Conservation (phyloP, 2,888 invertebrate genomes). For the Tricholauxania praeusta region DNA sequence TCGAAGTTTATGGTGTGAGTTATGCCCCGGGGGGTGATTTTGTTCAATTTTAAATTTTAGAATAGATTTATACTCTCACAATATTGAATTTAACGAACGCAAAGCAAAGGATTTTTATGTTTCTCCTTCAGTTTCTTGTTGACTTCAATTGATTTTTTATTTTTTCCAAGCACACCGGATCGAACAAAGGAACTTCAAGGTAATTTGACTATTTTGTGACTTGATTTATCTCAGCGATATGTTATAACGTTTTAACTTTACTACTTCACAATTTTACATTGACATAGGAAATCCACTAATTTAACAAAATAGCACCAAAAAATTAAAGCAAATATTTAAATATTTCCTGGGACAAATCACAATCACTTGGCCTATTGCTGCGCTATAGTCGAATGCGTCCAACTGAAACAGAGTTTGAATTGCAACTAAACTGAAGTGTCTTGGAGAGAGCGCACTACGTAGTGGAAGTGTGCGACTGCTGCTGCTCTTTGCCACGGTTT, state of each 20-base stretch:
- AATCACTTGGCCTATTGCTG: neutral
- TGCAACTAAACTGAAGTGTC: constrained; percentile 46
- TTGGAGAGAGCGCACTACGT: neutral
- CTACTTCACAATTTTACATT: too few species aligned
- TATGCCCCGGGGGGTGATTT: too few species aligned
- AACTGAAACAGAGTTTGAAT: constrained; percentile 39
- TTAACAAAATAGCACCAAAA: constrained; percentile 4
- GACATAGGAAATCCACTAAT: neutral
- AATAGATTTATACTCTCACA: too few species aligned
- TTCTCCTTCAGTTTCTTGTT: neutral
- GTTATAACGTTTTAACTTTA: too few species aligned
- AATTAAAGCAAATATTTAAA: constrained; percentile 13
- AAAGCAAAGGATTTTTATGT: constrained; percentile 1
- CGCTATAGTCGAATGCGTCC: neutral
- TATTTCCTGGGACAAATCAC: constrained; percentile 18
- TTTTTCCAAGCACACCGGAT: neutral
- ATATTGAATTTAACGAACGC: too few species aligned
- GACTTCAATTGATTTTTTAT: neutral
- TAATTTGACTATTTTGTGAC: neutral
- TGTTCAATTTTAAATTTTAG: too few species aligned
- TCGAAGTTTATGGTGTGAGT: too few species aligned
- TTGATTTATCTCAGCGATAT: too few species aligned
- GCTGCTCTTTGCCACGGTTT: constrained; percentile 16
- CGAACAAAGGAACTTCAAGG: neutral
- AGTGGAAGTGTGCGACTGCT: neutral